Conservation (phyloP, 2,797 vertebrate species). For the Rhinoraja longicauda region DNA sequence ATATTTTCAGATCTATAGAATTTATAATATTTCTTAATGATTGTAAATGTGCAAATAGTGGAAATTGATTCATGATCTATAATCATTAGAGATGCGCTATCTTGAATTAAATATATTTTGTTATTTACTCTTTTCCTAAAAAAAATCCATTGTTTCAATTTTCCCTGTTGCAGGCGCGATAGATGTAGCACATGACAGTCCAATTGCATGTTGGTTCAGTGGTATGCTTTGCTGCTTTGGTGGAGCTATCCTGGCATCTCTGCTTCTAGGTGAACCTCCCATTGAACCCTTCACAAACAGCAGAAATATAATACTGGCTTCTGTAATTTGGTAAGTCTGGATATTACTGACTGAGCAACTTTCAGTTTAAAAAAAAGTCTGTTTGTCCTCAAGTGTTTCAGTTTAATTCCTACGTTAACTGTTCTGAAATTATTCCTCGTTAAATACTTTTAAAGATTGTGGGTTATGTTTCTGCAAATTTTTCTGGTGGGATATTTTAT, state of each 20-base stretch:
- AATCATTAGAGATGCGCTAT: background rate
- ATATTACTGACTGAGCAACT: background rate
- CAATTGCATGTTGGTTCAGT: slow-evolving; percentile 91
- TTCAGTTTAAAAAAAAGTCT: background rate
- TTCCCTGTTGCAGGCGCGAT: slow-evolving; percentile 65
- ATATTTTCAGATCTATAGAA: background rate
- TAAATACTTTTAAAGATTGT: background rate
- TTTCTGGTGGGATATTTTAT: background rate
- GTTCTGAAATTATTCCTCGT: background rate
- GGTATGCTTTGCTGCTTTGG: slow-evolving; percentile 94
- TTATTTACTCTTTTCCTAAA: background rate
- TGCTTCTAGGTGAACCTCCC: slow-evolving; percentile 83
- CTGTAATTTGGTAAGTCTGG: slow-evolving; percentile 78
- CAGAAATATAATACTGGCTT: slow-evolving; percentile 74
- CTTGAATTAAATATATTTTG: background rate
- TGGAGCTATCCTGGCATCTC: slow-evolving; percentile 77
- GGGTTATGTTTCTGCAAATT: background rate
- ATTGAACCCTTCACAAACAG: slow-evolving; percentile 74
- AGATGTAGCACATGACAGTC: slow-evolving; percentile 71
- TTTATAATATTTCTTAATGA: background rate
- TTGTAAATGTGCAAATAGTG: background rate
- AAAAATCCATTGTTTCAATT: background rate
- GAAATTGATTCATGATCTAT: background rate
- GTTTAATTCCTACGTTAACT: background rate
- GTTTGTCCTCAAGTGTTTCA: background rate